These are phyloP conservation scores for Tiliqua scincoides DNA, from an alignment of 2,113 vertebrate genomes.

Conservation along the genomic window DNA sequence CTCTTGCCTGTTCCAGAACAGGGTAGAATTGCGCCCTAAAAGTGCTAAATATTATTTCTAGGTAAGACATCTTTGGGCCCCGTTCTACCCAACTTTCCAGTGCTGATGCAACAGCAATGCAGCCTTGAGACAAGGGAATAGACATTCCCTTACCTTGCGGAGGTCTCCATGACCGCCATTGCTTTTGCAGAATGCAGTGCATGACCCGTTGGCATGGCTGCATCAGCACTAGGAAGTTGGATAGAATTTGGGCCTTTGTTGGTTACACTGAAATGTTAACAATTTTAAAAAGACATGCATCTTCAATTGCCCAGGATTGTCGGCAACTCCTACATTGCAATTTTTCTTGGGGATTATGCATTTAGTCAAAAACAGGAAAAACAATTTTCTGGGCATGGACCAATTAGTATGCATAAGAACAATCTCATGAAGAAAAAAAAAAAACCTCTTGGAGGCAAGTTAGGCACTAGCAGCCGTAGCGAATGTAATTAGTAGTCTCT, in stretches of 20 bases:
- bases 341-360: neutral
- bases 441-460: neutral
- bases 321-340: neutral
- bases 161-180: no score
- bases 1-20: no score
- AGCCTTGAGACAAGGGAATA: no score
- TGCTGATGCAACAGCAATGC: no score
- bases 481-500: neutral
- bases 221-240: no score
- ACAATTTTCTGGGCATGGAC: neutral
- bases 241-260: no score
- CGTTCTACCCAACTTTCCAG: no score
- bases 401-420: accelerated
- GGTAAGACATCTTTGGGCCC: no score
- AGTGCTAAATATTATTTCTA: neutral
- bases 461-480: neutral
- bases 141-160: no score
- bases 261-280: neutral
- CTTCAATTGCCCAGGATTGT: neutral
- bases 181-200: no score
- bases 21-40: no score
- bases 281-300: neutral
- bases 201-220: no score
- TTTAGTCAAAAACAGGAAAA: neutral
- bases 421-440: neutral